Evolutionary conservation across 2,888 invertebrate species (phyloP), one percentile per base, ranked within the genome.

Genomic region (Pediacus dermestoides): DNA sequence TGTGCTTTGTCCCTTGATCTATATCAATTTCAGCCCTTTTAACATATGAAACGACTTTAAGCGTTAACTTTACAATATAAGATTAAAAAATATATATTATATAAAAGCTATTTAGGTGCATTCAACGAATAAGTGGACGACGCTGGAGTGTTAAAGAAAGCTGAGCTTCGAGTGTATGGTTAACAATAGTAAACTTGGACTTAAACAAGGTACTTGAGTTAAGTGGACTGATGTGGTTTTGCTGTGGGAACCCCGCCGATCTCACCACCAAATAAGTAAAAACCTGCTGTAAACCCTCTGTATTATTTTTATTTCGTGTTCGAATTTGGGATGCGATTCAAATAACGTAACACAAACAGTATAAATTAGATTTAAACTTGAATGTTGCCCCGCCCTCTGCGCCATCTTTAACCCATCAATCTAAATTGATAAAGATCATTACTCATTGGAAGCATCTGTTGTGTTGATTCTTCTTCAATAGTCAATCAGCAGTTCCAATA

Each of bases 391-490:
- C 58, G 53, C 60, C 57, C 48, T 36, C 26, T 30, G 36, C 61
- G 63, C 61, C 61, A 62, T 63, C 59, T 64, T 64, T 60, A 52
- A 56, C 53, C 47, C 61, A 61, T 61, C 59, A 62, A 59, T 61
- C 58, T 60, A 63, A n/a, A 62, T 61, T 63, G 64, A 64, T 64
- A 64, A 63, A 59, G 60, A 63, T 63, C 64, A 63, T 64, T 60
- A 63, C 55, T 64, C 64, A 64, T 64, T 63, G 59, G 56, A 55
- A 58, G 58, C 63, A 61, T 63, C 63, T 62, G 62, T 55, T 55
- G 50, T 54, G 45, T 46, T 54, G 55, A 55, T 59, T 58, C 59
- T 53, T 50, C 52, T 52, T 62, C 55, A 58, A 58, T 55, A 56
- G 57, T 58, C 58, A 57, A 60, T 60, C 60, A 58, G 52, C 52